phyloP scores from a whole-genome alignment of 2,888 invertebrate genomes.

The Drosophila multiciliata region DNA sequence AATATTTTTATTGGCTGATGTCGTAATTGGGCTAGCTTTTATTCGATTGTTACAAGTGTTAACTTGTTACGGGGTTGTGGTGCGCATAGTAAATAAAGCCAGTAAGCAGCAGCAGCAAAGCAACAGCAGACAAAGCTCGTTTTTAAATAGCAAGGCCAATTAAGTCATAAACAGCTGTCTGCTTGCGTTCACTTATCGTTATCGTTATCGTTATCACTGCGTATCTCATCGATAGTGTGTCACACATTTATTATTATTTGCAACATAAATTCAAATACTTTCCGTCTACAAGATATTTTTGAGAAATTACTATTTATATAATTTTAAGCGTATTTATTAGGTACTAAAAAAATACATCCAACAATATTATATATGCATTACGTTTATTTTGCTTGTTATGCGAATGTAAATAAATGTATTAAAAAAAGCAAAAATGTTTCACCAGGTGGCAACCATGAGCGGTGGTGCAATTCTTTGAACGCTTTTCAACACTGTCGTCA shows the following conservation, averaged over 20 bases:
- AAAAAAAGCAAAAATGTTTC: not conserved
- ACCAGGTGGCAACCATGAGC: slow-evolving; percentile 1
- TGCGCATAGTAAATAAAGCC: slow-evolving; percentile 56
- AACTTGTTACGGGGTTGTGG: slow-evolving; percentile 12
- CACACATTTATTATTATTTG: not conserved
- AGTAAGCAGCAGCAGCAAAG: not conserved
- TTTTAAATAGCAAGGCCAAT: slow-evolving; percentile 50
- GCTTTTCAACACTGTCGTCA: slow-evolving; percentile 44
- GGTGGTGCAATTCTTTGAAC: not conserved
- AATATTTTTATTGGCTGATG: slow-evolving; percentile 14
- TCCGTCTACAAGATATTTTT: not conserved
- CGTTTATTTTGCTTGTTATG: not conserved
- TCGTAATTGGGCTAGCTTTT: slow-evolving; percentile 41
- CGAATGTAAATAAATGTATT: not conserved
- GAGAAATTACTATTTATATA: not conserved
- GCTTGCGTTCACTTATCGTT: slow-evolving; percentile 5
- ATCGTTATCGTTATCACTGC: slow-evolving; percentile 12
- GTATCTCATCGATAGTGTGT: slow-evolving; percentile 1
- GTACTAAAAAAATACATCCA: too few relatives aligned
- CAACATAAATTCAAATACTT: not conserved
- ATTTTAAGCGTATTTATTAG: not conserved
- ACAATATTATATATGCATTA: too few relatives aligned
- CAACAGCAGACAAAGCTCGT: slow-evolving; percentile 35
- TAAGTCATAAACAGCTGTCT: slow-evolving; percentile 49
- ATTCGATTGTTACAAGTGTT: slow-evolving; percentile 14